Base-by-base conservation (phyloP, 64 coral and sea anemone genomes). In the Stylophora pistillata region DNA sequence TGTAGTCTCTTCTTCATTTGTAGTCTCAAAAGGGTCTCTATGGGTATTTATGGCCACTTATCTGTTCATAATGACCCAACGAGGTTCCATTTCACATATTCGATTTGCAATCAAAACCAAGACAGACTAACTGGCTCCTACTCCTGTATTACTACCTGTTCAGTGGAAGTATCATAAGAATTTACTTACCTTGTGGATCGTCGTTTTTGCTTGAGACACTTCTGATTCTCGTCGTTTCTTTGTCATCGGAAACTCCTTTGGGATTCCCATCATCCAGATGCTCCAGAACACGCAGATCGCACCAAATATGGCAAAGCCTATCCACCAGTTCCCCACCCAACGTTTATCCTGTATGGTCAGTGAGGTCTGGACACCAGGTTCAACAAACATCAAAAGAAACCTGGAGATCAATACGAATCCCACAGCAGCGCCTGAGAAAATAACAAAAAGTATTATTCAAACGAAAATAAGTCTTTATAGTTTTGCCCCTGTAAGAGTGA, bases 241-340 rank as follows among this genome's bases (percentile, higher is more conserved):
- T 9, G 89, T 95, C 16, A 31, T n/a, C 1, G 65, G 88, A 37
- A 95, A 82, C 58, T 87, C 82, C 23, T 74, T 91, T 10, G 94
- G 94, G 63, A 92, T 92, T 14, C 85, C 94, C 47, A 85, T 55
- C 25, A 95, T 61, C 85, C 89, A 91, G 20, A 58, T 21, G 61
- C 85, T 92, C 85, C 89, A 88, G 27, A 95, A 85, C 27, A 85
- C 30, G 15, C 59, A 76, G 16, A 84, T 52, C 20, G 33, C 76
- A 5, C 78, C 82, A 54, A 29, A 91, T n/a, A 95, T 82, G 17
- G 69, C 31, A 54, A 88, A 92, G 0, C 89, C 94, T 78, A 95
- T 69, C 94, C 94, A 95, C 94, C 94, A 95, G 86, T 86, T 87
- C 4, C 94, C 94, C 59, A 95, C 78, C 94, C 94, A 95, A 16